Evolutionary conservation across 1,140 invertebrate genomes (phyloP).

Genomic region (Holotrichia oblita): DNA sequence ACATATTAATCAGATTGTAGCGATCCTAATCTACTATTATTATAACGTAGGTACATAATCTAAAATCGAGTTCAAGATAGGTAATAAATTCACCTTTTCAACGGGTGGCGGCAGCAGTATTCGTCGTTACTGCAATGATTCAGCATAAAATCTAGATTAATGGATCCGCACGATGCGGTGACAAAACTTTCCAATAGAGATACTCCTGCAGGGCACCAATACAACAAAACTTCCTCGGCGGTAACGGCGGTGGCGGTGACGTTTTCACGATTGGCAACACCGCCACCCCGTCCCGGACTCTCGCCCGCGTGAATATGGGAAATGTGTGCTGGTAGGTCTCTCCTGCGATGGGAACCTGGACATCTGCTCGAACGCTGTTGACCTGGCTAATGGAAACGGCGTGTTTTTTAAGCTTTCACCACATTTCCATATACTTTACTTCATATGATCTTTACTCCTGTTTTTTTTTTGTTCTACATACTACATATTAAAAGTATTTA

Average conservation of each 20-base stretch:
- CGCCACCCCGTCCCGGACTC: too few species aligned
- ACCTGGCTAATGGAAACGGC: conserved; percentile 54
- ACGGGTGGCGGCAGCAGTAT: conserved; percentile 32
- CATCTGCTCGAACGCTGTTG: conserved; percentile 51
- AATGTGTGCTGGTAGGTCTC: neutral
- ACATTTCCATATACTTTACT: too few species aligned
- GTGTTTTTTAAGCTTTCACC: conserved; percentile 39
- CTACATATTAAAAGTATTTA: too few species aligned
- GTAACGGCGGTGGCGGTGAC: neutral
- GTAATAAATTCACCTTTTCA: conserved; percentile 9
- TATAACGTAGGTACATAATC: too few species aligned
- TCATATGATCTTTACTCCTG: too few species aligned
- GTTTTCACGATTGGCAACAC: neutral
- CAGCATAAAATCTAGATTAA: conserved; percentile 53
- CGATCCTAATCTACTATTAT: too few species aligned
- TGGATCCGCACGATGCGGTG: conserved; percentile 47
- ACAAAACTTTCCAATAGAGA: conserved; percentile 51
- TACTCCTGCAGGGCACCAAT: conserved; percentile 46
- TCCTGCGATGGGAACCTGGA: conserved; percentile 45
- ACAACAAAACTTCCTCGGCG: conserved; percentile 43
- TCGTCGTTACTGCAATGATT: conserved; percentile 46
- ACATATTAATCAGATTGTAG: too few species aligned
- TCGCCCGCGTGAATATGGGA: neutral
- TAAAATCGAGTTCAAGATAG: neutral
- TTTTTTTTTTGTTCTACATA: too few species aligned